Base-by-base conservation (phyloP, 2,113 vertebrate species). In the Sclerurus mexicanus region DNA sequence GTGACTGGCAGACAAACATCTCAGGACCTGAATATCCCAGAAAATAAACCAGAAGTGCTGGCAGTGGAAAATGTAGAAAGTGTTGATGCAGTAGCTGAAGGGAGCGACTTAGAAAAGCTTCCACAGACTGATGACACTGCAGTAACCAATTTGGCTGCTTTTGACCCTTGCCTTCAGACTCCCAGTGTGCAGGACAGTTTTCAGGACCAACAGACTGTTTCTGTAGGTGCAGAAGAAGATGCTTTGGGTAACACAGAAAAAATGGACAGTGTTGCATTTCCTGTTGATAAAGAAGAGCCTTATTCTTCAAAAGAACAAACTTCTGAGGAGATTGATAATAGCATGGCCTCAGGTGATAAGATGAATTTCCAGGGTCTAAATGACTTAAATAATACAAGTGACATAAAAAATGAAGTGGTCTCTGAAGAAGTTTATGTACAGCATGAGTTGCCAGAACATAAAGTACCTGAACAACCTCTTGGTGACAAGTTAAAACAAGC, bases 1-100 rank as follows among this genome's bases (percentile, higher is more conserved):
- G 76, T 82, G 79, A 84, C 90, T 79, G 95, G 94, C 42, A 94
- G 94, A 69, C 95, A 95, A 77, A 72, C 1, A 3, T 35, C 50
- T 27, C 28, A 71, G 83, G n/a, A 76, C 18, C 25, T 83, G 18
- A 31, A 6, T 8, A 42, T 59, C n/a, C 66, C 59, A 50, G 81
- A 72, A n/a, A 53, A 46, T 30, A 91, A 94, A 18, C 18, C 69
- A 42, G 86, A 96, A 84, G 15, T 40, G 3, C 19, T 76, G 24
- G 12, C 39, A 23, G 35, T 84, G 64, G 47, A 74, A 77, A 74
- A 67, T 4, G 28, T 64, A 75, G 87, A 82, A 80, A 63, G 44
- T 27, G 37, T 37, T 64, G 23, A 52, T 63, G 68, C 62, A n/a
- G 33, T 52, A 16, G 74, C 33, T 76, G 82, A 90, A 63, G 74